Base-by-base conservation (phyloP, 1,140 invertebrate species). In the Trichomalopsis sarcophagae region DNA sequence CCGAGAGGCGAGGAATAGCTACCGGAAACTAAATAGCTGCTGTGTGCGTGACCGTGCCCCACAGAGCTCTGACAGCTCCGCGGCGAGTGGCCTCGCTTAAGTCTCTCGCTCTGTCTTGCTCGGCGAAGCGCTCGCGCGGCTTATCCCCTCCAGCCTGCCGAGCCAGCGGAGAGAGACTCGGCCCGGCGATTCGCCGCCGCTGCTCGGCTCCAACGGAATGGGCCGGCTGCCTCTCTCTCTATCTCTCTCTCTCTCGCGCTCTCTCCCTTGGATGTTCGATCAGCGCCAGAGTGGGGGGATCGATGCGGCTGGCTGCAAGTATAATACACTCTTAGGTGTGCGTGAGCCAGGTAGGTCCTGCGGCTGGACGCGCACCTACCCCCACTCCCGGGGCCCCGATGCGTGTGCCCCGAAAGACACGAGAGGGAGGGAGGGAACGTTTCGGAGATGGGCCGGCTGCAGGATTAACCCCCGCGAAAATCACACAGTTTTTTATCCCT, bases 21-120 rank as follows among this genome's bases (percentile, higher is more conserved):
- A 91, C 90, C 89, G 90, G 89, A 91, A 91, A 90, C 85, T 82
- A 73, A 89, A 87, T 89, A 84, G 88, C 90, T 91, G 88, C 89
- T 92, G 90, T 89, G 90, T 81, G 92, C 92, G 91, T 93, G 91
- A 92, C 91, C 92, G 93, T 92, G 92, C 91, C 93, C 92, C 92
- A 93, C 91, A 93, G 93, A 93, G 93, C 92, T 93, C 93, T 93
- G 93, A 93, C 93, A 93, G 92, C 92, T 93, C 89, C 89, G 90
- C 91, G 90, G 92, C 92, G 92, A 93, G 92, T 92, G 91, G 92
- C 92, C 92, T 92, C 93, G 92, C 92, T 93, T 93, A 93, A 93
- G 92, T 92, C 91, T 92, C 88, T 85, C 84, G 30, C 36, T 69
- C 80, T 76, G 44, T 81, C 74, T 82, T 40, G 27, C 80, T 75